Evolutionary conservation across 2,888 invertebrate species (phyloP), one percentile per base, ranked within the genome.

Genomic region (Hyposoter didymator): DNA sequence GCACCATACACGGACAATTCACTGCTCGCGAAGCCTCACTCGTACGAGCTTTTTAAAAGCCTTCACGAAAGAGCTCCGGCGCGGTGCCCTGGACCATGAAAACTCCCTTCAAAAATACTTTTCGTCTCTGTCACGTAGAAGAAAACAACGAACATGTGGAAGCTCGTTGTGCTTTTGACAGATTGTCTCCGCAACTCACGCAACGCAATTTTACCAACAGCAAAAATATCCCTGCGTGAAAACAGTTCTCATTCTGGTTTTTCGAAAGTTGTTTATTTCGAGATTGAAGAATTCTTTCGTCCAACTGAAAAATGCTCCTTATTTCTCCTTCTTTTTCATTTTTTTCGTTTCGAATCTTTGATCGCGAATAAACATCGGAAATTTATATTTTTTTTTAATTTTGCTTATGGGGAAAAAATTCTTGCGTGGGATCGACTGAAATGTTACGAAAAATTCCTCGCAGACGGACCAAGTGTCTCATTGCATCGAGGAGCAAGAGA

Each of bases 131-230:
- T 59, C 12, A 28, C 28, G 55, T 28, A 12, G 10, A 22, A 55
- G 10, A 59, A 59, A 28, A 59, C 22, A 59, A 28, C 2, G 3
- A 28, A 28, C 12, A 10, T 55, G 39, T 39, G 39, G 39, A 39
- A 39, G 10, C 55, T 59, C 55, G 12, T 59, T 12, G 55, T 59
- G 55, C 28, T 59, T 59, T 12, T 59, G 55, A 59, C 55, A 59
- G 28, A 59, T 28, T 59, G 55, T 59, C 28, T 59, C 28, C 14
- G 12, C 12, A 59, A 59, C 55, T 12, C 4, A 22, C 55, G 12
- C 0, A 59, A 59, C 55, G 28, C 12, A 19, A 28, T 59, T 59
- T 12, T 14, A 59, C 22, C 12, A 28, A 28, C 55, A 7, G 10
- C 28, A 28, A 5, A 59, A 59, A 59, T 59, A 28, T 59, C 14